Evolutionary conservation across 2,113 vertebrate genomes (phyloP).

Genomic region (Orientallactaga bullata): DNA sequence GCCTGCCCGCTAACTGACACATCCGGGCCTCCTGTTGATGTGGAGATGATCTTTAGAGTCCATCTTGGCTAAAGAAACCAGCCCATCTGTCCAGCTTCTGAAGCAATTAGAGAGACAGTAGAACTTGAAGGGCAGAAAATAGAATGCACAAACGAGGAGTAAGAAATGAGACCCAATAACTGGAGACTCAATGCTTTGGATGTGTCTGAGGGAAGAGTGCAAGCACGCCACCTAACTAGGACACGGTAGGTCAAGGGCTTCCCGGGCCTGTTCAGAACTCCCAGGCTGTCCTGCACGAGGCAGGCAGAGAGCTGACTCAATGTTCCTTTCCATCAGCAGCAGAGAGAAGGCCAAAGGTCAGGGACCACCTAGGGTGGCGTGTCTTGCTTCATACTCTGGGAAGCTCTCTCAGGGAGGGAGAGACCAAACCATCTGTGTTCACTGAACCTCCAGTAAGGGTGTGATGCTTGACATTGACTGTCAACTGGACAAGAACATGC

Average conservation of each 20-base stretch:
- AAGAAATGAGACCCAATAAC: not conserved
- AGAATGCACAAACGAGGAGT: not conserved
- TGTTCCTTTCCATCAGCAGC: not conserved
- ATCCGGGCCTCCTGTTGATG: slow-evolving; percentile 52
- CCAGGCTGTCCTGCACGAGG: not conserved
- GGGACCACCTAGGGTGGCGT: too few species aligned
- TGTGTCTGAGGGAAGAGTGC: not conserved
- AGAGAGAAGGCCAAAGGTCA: not conserved
- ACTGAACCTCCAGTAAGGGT: not conserved
- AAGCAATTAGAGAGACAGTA: slow-evolving; percentile 56
- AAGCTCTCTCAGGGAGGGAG: not conserved
- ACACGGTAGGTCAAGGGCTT: not conserved
- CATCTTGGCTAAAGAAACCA: slow-evolving; percentile 63
- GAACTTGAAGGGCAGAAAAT: slow-evolving; percentile 59
- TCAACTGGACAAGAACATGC: too few species aligned
- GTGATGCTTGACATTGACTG: too few species aligned
- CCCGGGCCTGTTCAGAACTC: not conserved
- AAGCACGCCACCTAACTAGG: not conserved
- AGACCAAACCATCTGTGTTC: not conserved
- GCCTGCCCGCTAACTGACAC: not conserved
- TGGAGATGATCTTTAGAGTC: slow-evolving; percentile 63
- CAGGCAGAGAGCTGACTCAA: too few species aligned
- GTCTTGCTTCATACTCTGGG: not conserved
- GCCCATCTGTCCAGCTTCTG: slow-evolving; percentile 73
- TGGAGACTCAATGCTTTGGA: not conserved